Conservation (phyloP, 2,888 invertebrate species). For the Eupithecia insigniata region DNA sequence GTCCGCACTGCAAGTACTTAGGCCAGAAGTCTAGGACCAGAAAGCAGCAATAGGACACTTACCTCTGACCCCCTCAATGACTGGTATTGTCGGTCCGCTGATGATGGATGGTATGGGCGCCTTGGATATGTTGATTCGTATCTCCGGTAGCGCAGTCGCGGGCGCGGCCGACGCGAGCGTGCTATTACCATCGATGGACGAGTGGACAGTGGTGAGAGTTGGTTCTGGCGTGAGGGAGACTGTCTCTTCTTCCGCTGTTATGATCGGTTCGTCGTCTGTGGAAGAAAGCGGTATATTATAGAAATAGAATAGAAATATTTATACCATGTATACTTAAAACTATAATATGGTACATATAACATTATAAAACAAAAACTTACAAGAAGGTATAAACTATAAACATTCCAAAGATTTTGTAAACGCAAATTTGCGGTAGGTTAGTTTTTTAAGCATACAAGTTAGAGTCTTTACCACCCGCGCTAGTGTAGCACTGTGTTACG, state of each 20-base stretch:
- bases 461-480: too few relatives aligned
- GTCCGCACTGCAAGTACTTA: too few relatives aligned
- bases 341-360: too few relatives aligned
- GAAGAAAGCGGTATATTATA: background rate
- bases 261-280: slow-evolving; percentile 81
- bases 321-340: too few relatives aligned
- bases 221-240: slow-evolving; percentile 70
- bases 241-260: slow-evolving; percentile 76
- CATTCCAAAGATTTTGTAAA: too few relatives aligned
- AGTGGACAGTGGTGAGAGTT: slow-evolving; percentile 80
- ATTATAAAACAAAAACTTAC: too few relatives aligned
- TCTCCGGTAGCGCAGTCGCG: slow-evolving; percentile 82
- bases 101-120: slow-evolving; percentile 69
- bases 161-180: slow-evolving; percentile 83
- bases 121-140: slow-evolving; percentile 93
- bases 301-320: too few relatives aligned
- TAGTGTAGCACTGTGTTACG: too few relatives aligned
- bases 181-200: slow-evolving; percentile 91
- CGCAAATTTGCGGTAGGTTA: too few relatives aligned
- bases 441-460: too few relatives aligned
- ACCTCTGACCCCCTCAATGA: slow-evolving; percentile 9
- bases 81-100: slow-evolving; percentile 27
- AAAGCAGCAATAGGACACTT: background rate
- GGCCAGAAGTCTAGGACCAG: background rate
- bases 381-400: too few relatives aligned